phyloP scores from a whole-genome alignment of 2,797 vertebrate genomes.

The Rhinoraja longicauda region DNA sequence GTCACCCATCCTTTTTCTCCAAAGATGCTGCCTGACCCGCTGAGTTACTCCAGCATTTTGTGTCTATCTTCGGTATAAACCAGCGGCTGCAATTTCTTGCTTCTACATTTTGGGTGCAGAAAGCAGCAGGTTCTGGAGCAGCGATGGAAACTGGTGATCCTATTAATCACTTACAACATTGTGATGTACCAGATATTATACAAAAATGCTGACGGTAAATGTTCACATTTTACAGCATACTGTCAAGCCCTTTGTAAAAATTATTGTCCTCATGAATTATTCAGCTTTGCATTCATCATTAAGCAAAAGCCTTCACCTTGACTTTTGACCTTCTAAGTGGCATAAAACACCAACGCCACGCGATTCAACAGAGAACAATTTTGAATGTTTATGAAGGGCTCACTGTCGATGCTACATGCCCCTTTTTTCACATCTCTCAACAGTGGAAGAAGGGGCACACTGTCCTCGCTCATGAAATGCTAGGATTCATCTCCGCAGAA shows the following conservation, averaged over 20 bases:
- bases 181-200: neutral
- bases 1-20: too few relatives aligned
- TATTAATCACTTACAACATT: neutral
- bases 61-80: too few relatives aligned
- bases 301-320: neutral
- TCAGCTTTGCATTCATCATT: neutral
- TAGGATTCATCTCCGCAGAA: constrained; percentile 58
- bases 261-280: neutral
- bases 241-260: neutral
- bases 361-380: constrained; percentile 53
- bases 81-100: too few relatives aligned
- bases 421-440: constrained; percentile 46
- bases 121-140: neutral
- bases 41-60: too few relatives aligned
- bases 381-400: constrained; percentile 61
- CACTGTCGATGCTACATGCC: constrained; percentile 49
- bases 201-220: neutral
- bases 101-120: neutral
- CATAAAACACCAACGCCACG: neutral
- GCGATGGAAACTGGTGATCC: neutral
- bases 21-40: too few relatives aligned
- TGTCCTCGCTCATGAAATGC: constrained; percentile 56
- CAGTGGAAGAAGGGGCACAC: constrained; percentile 51
- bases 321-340: neutral
- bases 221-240: too few relatives aligned